Evolutionary conservation across 2,113 vertebrate genomes (phyloP), one percentile per base, ranked within the genome.

Genomic region (Oryzias celebensis): DNA sequence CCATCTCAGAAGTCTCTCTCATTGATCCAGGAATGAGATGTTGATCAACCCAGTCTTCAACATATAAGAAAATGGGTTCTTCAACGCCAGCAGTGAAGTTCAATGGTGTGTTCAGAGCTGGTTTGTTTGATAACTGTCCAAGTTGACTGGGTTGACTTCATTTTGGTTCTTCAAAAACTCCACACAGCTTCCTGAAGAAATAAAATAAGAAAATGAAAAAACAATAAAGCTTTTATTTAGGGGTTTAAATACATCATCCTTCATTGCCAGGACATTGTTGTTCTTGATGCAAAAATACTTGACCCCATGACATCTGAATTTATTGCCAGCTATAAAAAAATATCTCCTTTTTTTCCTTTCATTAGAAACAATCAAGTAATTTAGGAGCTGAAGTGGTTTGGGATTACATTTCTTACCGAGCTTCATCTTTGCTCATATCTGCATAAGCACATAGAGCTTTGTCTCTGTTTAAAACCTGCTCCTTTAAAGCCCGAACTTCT

Each of bases 391-490:
- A 20, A 20, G 20, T 20, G 20, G 20, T 20, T 20, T 20, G 6
- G 8, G 14, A 3, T 61, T 51, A 50, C 4, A 52, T 4, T 55
- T 68, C 88, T 88, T 76, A 93, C 92, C 73, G 65, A 57, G 77
- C 83, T 58, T 90, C 87, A 1, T 77, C 78, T 0, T 65, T 65
- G 0, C 60, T 41, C 14, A 15, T 16, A 63, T 92, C 87, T 18
- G 80, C 85, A 76, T 74, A 84, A 26, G 49, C 52, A 80, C 92
- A 93, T 60, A 91, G 51, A 6, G 76, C 64, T 44, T 69, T 71
- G 62, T 92, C 91, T 77, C 88, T 65, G 1, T 88, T 74, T 52
- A 90, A 48, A 62, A 91, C 85, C 28, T 81, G 49, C 36, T 86
- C 50, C 68, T 92, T 89, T 55, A 90, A 67, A 0, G 0, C 7